Base-by-base conservation (phyloP, 2,888 invertebrate species). In the Erebia ligea region DNA sequence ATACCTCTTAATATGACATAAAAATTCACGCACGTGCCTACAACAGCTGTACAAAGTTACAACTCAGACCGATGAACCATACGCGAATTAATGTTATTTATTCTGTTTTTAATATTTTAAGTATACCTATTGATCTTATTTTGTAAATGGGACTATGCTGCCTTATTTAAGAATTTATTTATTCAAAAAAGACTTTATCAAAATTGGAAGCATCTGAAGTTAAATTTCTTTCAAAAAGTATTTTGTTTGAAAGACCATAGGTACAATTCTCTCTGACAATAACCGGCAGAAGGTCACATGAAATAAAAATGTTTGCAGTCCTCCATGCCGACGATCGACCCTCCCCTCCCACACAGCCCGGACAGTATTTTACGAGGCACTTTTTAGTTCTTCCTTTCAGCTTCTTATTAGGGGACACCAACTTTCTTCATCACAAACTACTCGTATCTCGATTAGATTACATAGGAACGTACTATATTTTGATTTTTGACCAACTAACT, bases 321-420 rank as follows among this genome's bases (percentile, higher is more conserved):
- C 66, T 73, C 58, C 42, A 48, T 10, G 57, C 70, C 72, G 68
- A 72, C 62, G 73, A 73, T 68, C 61, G 72, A 61, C 58, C 73
- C 67, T 69, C 73, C 67, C 54, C 70, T 61, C 56, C 67, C 73
- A 48, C 67, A 72, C 69, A 17, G 70, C 69, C 57, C 65, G 69
- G 68, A 68, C 72, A 68, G 76, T 75, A 75, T 75, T 79, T 78
- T 79, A 78, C 75, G 76, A 77, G 68, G 62, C 62, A 73, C 76
- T 79, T 79, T 78, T 80, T 78, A 78, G 76, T 78, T 78, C 75
- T 75, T 78, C 73, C 78, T 77, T 78, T 77, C 76, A 15, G 74
- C 73, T 69, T 76, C 70, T 75, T 76, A 76, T 73, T 71, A 74
- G 74, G 73, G 72, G 76, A 72, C 70, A 71, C 59, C 63, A 71